Percentiles rank a stretch among this genome's conserved stretches.
phyloP scores from a whole-genome alignment of 2,797 vertebrate species.

The Monodelphis domestica region DNA sequence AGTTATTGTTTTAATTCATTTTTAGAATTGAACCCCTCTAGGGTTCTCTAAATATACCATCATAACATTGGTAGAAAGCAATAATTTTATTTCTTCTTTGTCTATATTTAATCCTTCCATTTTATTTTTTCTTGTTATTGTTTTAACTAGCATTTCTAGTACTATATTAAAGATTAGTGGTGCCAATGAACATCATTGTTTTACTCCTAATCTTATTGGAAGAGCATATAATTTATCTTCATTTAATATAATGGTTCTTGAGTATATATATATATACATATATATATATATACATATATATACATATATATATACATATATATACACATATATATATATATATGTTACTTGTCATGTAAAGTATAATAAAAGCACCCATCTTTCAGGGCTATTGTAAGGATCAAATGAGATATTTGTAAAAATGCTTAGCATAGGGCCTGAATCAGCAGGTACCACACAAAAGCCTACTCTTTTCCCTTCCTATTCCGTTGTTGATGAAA shows the following conservation, averaged over 20 bases:
- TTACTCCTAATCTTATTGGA: not conserved
- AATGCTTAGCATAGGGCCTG: not conserved
- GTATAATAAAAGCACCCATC: not conserved
- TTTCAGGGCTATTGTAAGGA: not conserved
- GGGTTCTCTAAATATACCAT: no score
- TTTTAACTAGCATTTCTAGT: not conserved
- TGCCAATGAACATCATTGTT: not conserved
- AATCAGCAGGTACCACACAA: not conserved
- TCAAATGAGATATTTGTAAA: not conserved
- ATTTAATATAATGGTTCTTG: not conserved
- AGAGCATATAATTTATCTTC: not conserved
- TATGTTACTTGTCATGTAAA: not conserved
- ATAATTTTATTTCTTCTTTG: not conserved
- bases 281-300: not conserved
- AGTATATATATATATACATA: not conserved
- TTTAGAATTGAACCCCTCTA: no score
- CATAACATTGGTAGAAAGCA: not conserved
- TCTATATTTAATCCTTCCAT: not conserved
- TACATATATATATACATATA: not conserved
- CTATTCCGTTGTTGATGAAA: not conserved
- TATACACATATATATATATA: not conserved
- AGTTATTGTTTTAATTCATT: not conserved
- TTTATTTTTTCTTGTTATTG: not conserved
- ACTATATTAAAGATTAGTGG: not conserved
- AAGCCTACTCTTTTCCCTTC: not conserved